A percentile compares a stretch with the other conserved stretches of the same genome.
These are phyloP conservation scores for Scaptomyza parva DNA, from an alignment of 2,888 invertebrate species.

Conservation along the genomic window DNA sequence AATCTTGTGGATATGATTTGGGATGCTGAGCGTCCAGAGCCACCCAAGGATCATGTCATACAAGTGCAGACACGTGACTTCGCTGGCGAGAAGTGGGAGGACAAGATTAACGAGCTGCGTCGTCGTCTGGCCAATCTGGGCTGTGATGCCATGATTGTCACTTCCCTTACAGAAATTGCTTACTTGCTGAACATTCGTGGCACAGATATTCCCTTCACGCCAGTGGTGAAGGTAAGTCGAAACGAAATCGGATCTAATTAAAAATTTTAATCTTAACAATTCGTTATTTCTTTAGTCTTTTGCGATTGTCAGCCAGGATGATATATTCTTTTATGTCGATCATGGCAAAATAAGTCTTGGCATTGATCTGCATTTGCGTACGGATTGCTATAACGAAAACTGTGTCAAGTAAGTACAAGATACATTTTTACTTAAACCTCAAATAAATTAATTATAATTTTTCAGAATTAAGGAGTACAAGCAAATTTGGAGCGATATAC, in stretches of 20 bases:
- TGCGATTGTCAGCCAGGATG: slow-evolving; percentile 88
- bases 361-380: slow-evolving; percentile 86
- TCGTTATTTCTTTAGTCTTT: slow-evolving; percentile 87
- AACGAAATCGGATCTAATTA: too few relatives aligned
- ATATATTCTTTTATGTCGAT: slow-evolving; percentile 90
- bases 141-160: slow-evolving; percentile 92
- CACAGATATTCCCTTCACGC: slow-evolving; percentile 92
- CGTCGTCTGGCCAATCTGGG: slow-evolving; percentile 87
- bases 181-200: slow-evolving; percentile 96
- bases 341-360: slow-evolving; percentile 87
- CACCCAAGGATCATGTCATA: slow-evolving; percentile 83
- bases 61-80: slow-evolving; percentile 87
- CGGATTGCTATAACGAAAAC: slow-evolving; percentile 87
- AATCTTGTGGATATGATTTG: slow-evolving; percentile 93
- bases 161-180: slow-evolving; percentile 94
- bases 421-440: not conserved
- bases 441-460: not conserved
- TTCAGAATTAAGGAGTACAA: slow-evolving; percentile 89
- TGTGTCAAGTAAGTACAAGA: slow-evolving; percentile 87
- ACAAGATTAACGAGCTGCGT: slow-evolving; percentile 90
- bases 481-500: slow-evolving; percentile 89
- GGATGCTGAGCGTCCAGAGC: slow-evolving; percentile 88
- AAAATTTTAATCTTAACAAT: too few relatives aligned
- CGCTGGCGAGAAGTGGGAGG: slow-evolving; percentile 89
- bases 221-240: slow-evolving; percentile 88